Evolutionary conservation across 2,797 vertebrate genomes (phyloP).

Genomic region (Spea hammondii): DNA sequence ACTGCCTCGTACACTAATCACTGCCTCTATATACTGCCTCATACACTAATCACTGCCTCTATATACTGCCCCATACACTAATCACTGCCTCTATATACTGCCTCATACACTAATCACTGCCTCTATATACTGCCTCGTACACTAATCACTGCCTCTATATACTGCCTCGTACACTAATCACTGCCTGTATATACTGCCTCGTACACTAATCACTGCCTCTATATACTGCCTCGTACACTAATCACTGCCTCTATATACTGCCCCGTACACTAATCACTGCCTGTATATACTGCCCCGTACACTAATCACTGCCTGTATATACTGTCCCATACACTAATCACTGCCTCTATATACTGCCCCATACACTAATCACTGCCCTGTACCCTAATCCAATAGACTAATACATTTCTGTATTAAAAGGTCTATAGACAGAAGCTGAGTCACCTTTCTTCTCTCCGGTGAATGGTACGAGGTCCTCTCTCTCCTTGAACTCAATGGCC

Average conservation of each 20-base stretch:
- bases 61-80: neutral
- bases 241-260: no score
- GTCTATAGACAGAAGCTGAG: neutral
- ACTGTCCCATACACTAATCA: neutral
- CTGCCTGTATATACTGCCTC: no score
- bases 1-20: neutral
- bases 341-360: neutral
- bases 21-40: neutral
- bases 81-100: neutral
- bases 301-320: neutral
- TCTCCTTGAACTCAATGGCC: conserved; percentile 79
- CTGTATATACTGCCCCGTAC: neutral
- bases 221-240: no score
- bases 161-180: no score
- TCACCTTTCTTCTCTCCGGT: conserved; percentile 93
- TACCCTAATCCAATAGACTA: no score
- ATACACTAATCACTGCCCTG: neutral
- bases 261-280: neutral
- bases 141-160: neutral
- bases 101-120: neutral
- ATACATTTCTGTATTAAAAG: no score
- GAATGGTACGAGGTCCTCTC: conserved; percentile 90
- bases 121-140: neutral
- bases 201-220: no score
- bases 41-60: neutral